Evolutionary conservation across 2,888 invertebrate genomes (phyloP), one percentile per base, ranked within the genome.

Genomic region (Blastobasis adustella): DNA sequence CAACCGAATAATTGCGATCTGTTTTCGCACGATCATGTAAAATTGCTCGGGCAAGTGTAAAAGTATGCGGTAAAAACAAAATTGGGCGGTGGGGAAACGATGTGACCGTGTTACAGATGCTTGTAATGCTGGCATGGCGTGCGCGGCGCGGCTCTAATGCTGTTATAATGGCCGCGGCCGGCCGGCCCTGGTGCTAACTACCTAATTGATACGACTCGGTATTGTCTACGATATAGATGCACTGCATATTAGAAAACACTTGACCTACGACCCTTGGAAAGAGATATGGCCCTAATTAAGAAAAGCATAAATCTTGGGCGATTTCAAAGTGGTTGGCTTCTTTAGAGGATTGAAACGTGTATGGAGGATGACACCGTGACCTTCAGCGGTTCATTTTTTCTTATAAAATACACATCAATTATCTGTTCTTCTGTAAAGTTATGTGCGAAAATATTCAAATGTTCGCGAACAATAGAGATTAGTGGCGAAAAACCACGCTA

Each of bases 21-120:
- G 69, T 73, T 73, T 82, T 82, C 77, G 78, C 80, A 79, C 76
- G 77, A 72, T 74, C 73, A 69, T 71, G 69, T 76, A 69, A 79
- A 77, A 74, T 71, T 69, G 66, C 63, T 71, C 66, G 56, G 52
- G 54, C 62, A 56, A 66, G 66, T 73, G 67, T 65, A 65, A 66
- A 69, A 74, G 67, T 73, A 67, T 73, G 71, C 69, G 72, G 77
- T 78, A 75, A 77, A 79, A 77, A 75, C 65, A 62, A 81, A 83
- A 83, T 85, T 84, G 79, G 84, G 77, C 76, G 75, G 73, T 67
- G 67, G 67, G 78, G 74, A 82, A 83, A 79, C 68, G 71, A 76
- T 75, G 82, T 86, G 83, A 87, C 87, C 87, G 87, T 84, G 86
- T 86, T 86, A 85, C 73, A 70, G 71, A 67, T 71, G 70, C 63